Evolutionary conservation across 2,888 invertebrate genomes (phyloP), one percentile per base, ranked within the genome.

Genomic region (Drosophila recens): DNA sequence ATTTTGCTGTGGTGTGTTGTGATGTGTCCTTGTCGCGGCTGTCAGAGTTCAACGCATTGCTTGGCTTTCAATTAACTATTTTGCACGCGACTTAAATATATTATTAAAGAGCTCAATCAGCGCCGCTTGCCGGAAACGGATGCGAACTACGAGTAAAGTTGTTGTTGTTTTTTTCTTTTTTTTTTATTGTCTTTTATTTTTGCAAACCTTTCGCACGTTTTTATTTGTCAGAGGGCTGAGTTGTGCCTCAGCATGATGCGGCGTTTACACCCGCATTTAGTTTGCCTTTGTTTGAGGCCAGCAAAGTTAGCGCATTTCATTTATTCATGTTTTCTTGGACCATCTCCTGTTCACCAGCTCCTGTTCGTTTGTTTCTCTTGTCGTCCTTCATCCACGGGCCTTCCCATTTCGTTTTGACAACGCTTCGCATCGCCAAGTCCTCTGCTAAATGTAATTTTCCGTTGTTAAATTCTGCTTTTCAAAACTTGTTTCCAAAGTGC

Each of bases 381-480:
- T 40, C 51, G 48, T 40, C 51, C 63, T 49, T 40, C 51, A 45
- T 40, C 51, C 58, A 45, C 53, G 36, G 27, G 30, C 46, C 27
- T 33, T 54, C 38, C 46, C 45, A 46, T 53, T 63, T 45, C 59
- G 17, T 54, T 57, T 48, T 36, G n/a, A 23, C 52, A 33, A 36
- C 51, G 38, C 42, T 45, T 48, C 13, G 45, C 40, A n/a, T 20
- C 40, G 63, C 34, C 77, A 82, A 69, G 80, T 82, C 74, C 75
- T 73, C 73, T 72, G 81, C 84, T 90, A 86, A 87, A 90, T 87
- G 86, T 87, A 89, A 87, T 90, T 87, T 87, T 90, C 86, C 90
- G 83, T 90, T 88, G 89, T 87, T 90, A 87, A 90, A 81, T 88
- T 89, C 87, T 80, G 90, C 81, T 87, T 87, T 87, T 88, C 70